Percentiles rank a stretch among this genome's conserved stretches.
Conservation (phyloP, 2,888 invertebrate genomes). For the Oithona nana region DNA sequence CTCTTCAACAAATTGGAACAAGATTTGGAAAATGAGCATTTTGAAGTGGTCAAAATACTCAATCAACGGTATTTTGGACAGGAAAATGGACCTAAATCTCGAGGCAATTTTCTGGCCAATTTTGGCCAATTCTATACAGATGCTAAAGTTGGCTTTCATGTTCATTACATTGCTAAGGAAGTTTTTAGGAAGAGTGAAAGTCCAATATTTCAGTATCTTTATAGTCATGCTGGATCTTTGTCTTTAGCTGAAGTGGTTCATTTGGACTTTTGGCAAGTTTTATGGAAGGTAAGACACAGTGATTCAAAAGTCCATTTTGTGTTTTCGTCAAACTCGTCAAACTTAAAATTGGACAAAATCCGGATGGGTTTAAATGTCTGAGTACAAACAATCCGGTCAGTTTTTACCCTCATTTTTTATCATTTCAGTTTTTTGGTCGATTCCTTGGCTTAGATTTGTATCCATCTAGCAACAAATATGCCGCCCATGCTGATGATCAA, state of each 20-base stretch:
- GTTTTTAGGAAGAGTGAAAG: neutral
- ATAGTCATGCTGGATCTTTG: neutral
- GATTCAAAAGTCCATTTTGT: neutral
- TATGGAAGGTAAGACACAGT: neutral
- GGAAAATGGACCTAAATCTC: neutral
- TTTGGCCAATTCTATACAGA: neutral
- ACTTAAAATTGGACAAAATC: too few species aligned
- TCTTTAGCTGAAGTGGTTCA: neutral
- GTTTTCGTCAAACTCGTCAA: too few species aligned
- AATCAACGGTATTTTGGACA: neutral
- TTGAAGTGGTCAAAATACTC: neutral
- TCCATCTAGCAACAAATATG: neutral
- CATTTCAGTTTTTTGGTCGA: neutral
- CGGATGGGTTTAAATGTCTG: too few species aligned
- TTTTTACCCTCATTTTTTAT: too few species aligned
- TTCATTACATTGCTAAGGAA: neutral
- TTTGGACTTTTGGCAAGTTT: neutral
- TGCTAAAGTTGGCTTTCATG: neutral
- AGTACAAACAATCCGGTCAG: too few species aligned
- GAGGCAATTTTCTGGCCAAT: neutral
- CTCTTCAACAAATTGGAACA: neutral
- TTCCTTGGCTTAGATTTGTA: neutral
- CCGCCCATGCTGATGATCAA: neutral
- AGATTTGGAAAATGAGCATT: neutral
- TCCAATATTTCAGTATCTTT: neutral